Evolutionary conservation across 1,140 invertebrate genomes (phyloP).

Genomic region (Laupala kohalensis): DNA sequence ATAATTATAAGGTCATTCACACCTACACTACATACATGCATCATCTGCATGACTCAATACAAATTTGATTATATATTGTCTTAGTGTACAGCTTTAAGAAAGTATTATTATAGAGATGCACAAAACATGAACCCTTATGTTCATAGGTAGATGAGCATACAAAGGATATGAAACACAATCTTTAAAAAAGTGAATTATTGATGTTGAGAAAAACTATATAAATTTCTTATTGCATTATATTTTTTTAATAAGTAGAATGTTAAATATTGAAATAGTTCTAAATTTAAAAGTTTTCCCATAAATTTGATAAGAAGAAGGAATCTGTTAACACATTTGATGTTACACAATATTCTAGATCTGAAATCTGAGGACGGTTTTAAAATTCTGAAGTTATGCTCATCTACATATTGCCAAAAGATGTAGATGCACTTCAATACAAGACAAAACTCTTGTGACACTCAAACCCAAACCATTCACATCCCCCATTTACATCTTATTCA

Average conservation of each 20-base stretch:
- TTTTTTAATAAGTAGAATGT: neutral
- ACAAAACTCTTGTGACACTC: neutral
- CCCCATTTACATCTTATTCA: neutral
- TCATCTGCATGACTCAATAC: constrained; percentile 11
- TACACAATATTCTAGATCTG: neutral
- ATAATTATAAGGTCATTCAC: constrained; percentile 7
- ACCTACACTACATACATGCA: constrained; percentile 5
- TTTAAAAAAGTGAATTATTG: neutral
- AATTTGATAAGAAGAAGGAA: neutral
- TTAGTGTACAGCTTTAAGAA: constrained; percentile 11
- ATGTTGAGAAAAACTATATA: neutral
- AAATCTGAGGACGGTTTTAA: neutral
- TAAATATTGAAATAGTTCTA: neutral
- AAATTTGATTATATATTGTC: constrained; percentile 8
- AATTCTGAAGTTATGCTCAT: neutral
- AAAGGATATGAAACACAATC: neutral
- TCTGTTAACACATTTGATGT: neutral
- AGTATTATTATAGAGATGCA: constrained; percentile 11
- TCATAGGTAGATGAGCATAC: constrained; percentile 10
- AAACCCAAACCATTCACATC: neutral
- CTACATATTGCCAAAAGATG: neutral
- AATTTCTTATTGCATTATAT: neutral
- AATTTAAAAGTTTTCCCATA: neutral
- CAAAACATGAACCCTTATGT: constrained; percentile 6
- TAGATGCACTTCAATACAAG: neutral